These are phyloP conservation scores for Pavo muticus DNA, from an alignment of 2,113 vertebrate species.

Conservation along the genomic window DNA sequence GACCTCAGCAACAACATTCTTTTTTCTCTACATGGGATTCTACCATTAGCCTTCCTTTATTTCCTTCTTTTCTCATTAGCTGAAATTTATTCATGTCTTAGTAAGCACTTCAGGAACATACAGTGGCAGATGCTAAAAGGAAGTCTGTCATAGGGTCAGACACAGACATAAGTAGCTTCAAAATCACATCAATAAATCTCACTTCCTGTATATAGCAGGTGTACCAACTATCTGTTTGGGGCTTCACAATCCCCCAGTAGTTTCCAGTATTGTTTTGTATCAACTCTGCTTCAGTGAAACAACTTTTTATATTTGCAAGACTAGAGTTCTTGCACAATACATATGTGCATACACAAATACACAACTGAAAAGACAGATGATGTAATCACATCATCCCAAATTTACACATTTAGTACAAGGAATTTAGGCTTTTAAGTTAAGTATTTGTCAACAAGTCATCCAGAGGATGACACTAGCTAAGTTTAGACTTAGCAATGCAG, in stretches of 20 bases:
- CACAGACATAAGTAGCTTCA: background rate
- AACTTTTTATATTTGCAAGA: background rate
- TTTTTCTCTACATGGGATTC: background rate
- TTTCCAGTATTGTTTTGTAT: background rate
- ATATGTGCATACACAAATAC: fast-evolving
- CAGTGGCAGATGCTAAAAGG: background rate
- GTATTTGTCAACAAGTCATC: background rate
- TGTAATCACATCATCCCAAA: background rate
- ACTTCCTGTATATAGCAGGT: background rate
- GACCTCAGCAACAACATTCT: background rate
- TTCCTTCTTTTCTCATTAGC: background rate
- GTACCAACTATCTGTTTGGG: background rate
- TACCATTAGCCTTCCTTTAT: fast-evolving
- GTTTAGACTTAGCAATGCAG: background rate
- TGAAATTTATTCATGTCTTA: background rate
- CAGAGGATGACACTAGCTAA: background rate
- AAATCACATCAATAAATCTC: background rate
- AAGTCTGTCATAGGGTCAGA: background rate
- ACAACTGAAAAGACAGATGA: background rate
- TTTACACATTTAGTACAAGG: background rate
- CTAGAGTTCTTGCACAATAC: background rate
- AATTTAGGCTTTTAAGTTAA: background rate
- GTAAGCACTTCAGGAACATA: background rate
- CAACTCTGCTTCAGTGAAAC: background rate
- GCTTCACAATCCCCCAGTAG: background rate